Base-by-base conservation (phyloP, 2,113 vertebrate species). In the Sterna hirundo region DNA sequence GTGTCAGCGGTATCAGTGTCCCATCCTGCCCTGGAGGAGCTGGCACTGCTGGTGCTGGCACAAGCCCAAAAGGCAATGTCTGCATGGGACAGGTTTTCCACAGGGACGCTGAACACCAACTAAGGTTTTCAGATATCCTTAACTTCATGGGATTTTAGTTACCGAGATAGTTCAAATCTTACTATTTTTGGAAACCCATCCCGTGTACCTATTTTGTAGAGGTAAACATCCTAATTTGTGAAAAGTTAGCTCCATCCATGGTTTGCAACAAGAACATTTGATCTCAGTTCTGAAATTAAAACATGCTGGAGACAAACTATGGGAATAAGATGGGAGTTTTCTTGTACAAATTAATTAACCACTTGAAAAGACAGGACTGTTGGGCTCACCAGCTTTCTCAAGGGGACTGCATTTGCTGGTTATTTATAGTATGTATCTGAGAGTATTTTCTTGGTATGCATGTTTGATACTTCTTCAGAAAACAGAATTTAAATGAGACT, bases 401-500 rank as follows among this genome's bases (percentile, higher is more conserved):
- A 36, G 58, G 68, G 42, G 36, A 26, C 54, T 64, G 32, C 29
- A 10, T 76, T 94, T 96, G 54, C 32, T 92, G 38, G 36, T 81
- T 93, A 72, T 82, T 94, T 96, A 70, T 65, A 74, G 65, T 32
- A 13, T 6, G 4, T 77, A 42, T 46, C 52, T 7, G 6, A 83
- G 61, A 75, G 29, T 57, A 5, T 8, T 58, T 29, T 54, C 44
- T 69, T 71, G 9, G 23, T 68, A 15, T 79, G 64, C 17, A 15
- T 38, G 58, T 69, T 87, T 88, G 70, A 54, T 82, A 60, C 44
- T 72, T 83, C 44, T 86, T 79, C 70, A 86, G 72, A 88, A 94
- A 83, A 54, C 30, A 69, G 88, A 84, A 82, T 91, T 86, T 81
- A 65, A 96, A 92, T 87, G 83, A 82, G 80, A 29, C 25, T 84